These are phyloP conservation scores for Asobara japonica DNA, from an alignment of 1,140 invertebrate species.

Conservation along the genomic window DNA sequence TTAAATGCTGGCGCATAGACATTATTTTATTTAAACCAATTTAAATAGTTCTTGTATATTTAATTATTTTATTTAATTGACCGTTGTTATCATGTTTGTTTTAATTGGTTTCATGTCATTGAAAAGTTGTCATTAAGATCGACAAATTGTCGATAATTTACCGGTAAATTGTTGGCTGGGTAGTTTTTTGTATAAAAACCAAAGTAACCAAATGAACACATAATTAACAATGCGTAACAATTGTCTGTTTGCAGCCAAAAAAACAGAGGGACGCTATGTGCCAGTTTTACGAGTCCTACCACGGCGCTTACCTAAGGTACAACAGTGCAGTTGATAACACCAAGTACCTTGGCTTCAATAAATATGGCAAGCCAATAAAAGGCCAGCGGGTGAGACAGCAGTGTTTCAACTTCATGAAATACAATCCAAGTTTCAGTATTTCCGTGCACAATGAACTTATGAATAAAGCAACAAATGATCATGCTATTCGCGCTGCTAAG, in stretches of 20 bases:
- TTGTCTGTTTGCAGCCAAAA: conserved; percentile 56
- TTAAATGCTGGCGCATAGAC: too few relatives aligned
- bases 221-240: background rate
- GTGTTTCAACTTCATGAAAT: conserved; percentile 69
- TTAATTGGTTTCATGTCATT: too few relatives aligned
- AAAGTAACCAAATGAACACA: background rate
- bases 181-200: too few relatives aligned
- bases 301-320: conserved; percentile 66
- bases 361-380: conserved; percentile 63
- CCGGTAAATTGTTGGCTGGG: too few relatives aligned
- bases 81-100: too few relatives aligned
- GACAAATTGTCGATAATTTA: too few relatives aligned
- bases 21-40: too few relatives aligned
- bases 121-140: too few relatives aligned
- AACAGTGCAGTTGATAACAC: conserved; percentile 60
- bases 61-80: too few relatives aligned
- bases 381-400: conserved; percentile 57
- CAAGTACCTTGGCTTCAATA: conserved; percentile 67
- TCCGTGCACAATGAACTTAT: conserved; percentile 65
- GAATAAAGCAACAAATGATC: conserved; percentile 44
- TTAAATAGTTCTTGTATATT: too few relatives aligned
- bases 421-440: conserved; percentile 65
- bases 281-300: conserved; percentile 68
- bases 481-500: background rate
- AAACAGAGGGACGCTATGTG: conserved; percentile 64